These are phyloP conservation scores for Bombus terrestris DNA, from an alignment of 1,140 invertebrate species.

Conservation along the genomic window DNA sequence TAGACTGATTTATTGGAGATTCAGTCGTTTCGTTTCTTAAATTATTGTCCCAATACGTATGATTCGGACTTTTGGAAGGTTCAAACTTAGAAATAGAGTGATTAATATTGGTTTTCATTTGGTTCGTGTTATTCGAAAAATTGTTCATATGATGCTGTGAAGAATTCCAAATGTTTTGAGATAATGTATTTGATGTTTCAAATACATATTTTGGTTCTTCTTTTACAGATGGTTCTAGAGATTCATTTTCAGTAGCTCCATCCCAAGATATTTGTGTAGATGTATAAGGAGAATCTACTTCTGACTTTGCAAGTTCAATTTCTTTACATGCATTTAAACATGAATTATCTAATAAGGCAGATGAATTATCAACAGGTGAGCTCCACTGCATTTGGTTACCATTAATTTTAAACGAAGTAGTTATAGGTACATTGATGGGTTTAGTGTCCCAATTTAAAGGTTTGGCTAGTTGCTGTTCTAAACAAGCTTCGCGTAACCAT, in stretches of 20 bases:
- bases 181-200: background rate
- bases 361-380: constrained; percentile 3
- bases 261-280: constrained; percentile 26
- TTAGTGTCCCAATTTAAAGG: constrained; percentile 80
- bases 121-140: constrained; percentile 11
- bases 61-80: background rate
- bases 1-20: constrained; percentile 31
- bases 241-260: constrained; percentile 34
- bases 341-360: background rate
- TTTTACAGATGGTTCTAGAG: background rate
- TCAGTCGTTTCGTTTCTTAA: background rate
- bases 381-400: constrained; percentile 52
- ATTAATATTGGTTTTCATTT: constrained; percentile 24
- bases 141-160: constrained; percentile 2
- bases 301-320: constrained; percentile 10
- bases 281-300: constrained; percentile 19
- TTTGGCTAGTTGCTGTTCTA: constrained; percentile 82
- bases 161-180: constrained; percentile 43
- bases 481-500: constrained; percentile 85
- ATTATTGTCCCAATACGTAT: constrained; percentile 25
- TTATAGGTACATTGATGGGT: constrained; percentile 31
- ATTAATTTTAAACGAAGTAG: constrained; percentile 37
- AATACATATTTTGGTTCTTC: constrained; percentile 41
- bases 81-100: background rate
- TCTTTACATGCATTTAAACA: constrained; percentile 12